Evolutionary conservation across 2,888 invertebrate genomes (phyloP).

Genomic region (Germaria angustata): DNA sequence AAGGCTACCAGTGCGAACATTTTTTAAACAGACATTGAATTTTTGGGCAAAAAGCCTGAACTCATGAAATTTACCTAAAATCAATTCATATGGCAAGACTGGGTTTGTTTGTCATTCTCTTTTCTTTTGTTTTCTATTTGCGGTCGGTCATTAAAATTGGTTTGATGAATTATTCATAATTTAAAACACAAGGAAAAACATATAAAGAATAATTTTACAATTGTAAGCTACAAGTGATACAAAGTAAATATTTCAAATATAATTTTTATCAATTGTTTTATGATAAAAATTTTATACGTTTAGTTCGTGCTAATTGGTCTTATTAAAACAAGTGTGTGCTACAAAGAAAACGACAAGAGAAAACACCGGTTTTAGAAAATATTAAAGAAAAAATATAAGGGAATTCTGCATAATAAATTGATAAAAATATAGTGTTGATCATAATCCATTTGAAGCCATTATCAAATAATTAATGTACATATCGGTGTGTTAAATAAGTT

Average conservation of each 20-base stretch:
- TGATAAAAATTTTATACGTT: background rate
- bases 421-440: background rate
- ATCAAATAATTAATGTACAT: conserved; percentile 27
- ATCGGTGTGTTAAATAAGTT: conserved; percentile 12
- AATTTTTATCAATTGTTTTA: background rate
- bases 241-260: background rate
- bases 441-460: background rate
- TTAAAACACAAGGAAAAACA: conserved; percentile 8
- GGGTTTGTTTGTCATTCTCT: conserved; percentile 54
- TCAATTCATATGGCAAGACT: conserved; percentile 3
- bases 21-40: too few relatives aligned
- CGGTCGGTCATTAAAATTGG: conserved; percentile 57
- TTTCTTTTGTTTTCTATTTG: conserved; percentile 58
- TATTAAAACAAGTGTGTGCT: conserved; percentile 38
- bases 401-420: conserved; percentile 1
- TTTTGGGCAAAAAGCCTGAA: too few relatives aligned
- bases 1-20: too few relatives aligned
- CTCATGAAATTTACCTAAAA: background rate
- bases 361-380: conserved; percentile 51
- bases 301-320: conserved; percentile 15
- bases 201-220: background rate
- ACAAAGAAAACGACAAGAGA: background rate
- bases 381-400: background rate
- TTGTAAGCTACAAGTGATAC: conserved; percentile 1
- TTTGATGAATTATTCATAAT: conserved; percentile 49